Evolutionary conservation across 1,140 invertebrate genomes (phyloP).

Genomic region (Drosophila sp.): DNA sequence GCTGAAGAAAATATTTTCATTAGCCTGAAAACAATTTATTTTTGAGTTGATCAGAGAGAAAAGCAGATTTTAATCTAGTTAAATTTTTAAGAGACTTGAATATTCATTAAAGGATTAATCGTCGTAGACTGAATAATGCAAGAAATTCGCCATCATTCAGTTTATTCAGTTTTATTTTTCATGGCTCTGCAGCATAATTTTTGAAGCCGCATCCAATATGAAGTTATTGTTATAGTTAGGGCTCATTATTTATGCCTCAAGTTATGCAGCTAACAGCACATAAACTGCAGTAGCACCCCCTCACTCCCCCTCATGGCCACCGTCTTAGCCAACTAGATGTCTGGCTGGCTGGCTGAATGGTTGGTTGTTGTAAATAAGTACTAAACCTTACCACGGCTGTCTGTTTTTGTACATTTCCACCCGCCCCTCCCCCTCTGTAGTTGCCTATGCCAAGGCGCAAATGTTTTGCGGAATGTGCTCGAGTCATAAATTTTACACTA

Average conservation of each 20-base stretch:
- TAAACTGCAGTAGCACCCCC: slow-evolving; percentile 63
- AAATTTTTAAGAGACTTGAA: too few relatives aligned
- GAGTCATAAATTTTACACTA: slow-evolving; percentile 79
- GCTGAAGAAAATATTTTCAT: too few relatives aligned
- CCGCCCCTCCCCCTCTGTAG: slow-evolving; percentile 14
- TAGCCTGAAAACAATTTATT: too few relatives aligned
- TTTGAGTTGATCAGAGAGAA: too few relatives aligned
- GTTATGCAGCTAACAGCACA: slow-evolving; percentile 76
- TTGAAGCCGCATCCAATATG: slow-evolving; percentile 43
- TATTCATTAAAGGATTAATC: background rate
- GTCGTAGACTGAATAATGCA: background rate
- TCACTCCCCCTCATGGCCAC: slow-evolving; percentile 24
- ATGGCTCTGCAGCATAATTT: slow-evolving; percentile 11
- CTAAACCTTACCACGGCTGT: slow-evolving; percentile 72
- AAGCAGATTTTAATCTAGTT: too few relatives aligned
- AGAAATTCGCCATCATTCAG: background rate
- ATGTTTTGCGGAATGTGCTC: slow-evolving; percentile 79
- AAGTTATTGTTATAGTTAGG: slow-evolving; percentile 62
- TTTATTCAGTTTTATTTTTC: slow-evolving; percentile 1
- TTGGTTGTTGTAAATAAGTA: slow-evolving; percentile 56
- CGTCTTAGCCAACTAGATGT: slow-evolving; percentile 10
- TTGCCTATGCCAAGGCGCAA: slow-evolving; percentile 60
- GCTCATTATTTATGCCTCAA: slow-evolving; percentile 72
- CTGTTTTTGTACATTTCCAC: slow-evolving; percentile 41
- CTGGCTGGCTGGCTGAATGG: too few relatives aligned